Conservation (phyloP, 1,140 invertebrate genomes). For the Helicoverpa armigera region DNA sequence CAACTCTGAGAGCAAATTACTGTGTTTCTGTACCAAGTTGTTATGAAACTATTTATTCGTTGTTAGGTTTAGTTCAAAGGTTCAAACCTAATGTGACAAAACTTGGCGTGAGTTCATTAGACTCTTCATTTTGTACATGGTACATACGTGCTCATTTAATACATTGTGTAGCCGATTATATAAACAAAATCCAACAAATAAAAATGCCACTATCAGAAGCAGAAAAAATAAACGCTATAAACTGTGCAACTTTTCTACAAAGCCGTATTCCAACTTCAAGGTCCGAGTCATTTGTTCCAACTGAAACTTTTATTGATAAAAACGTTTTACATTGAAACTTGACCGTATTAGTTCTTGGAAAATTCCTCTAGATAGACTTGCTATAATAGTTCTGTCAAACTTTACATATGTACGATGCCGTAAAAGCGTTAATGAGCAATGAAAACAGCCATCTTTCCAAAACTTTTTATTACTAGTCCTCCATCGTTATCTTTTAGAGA, state of each 20-base stretch:
- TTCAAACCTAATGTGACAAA: no score
- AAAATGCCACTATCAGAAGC: constrained; percentile 8
- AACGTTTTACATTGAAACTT: constrained; percentile 22
- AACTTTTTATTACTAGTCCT: constrained; percentile 45
- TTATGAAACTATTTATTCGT: constrained; percentile 22
- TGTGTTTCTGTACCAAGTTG: neutral
- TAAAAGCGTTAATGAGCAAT: constrained; percentile 50
- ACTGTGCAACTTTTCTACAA: constrained; percentile 19
- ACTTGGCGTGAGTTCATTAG: no score
- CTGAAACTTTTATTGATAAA: constrained; percentile 40
- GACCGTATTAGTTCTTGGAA: neutral
- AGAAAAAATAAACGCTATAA: constrained; percentile 5
- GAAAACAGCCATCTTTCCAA: constrained; percentile 44
- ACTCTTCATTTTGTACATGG: no score
- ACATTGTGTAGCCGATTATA: no score
- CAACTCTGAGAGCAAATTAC: constrained; percentile 8
- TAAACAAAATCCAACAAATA: neutral
- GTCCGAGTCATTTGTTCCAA: constrained; percentile 16
- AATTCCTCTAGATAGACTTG: constrained; percentile 3
- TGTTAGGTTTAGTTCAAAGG: neutral
- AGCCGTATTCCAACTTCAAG: constrained; percentile 20
- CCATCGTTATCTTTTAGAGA: constrained; percentile 9
- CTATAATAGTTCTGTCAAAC: neutral
- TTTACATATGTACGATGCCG: constrained; percentile 40
- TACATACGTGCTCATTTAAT: no score